These are phyloP conservation scores for Cyanoramphus novaezelandiae DNA, from an alignment of 2,113 vertebrate species.

Conservation along the genomic window DNA sequence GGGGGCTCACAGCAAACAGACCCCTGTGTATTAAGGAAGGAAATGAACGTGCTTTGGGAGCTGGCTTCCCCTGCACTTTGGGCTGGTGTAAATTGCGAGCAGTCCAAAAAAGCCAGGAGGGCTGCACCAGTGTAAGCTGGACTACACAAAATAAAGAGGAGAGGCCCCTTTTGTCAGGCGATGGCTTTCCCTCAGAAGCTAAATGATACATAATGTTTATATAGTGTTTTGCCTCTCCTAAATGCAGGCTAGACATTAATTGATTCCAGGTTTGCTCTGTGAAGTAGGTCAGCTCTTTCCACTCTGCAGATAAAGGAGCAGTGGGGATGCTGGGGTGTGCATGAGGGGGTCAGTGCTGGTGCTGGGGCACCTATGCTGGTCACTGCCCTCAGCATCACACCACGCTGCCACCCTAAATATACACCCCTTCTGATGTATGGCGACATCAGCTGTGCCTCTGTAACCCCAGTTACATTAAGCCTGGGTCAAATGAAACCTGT, in stretches of 20 bases:
- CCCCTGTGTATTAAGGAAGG: not conserved
- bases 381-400: not conserved
- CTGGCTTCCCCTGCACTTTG: not conserved
- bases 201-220: slow-evolving; percentile 66
- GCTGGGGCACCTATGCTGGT: not conserved
- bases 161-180: slow-evolving; percentile 36
- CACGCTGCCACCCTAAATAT: not conserved
- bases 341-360: not conserved
- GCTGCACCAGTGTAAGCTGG: not conserved
- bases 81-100: not conserved
- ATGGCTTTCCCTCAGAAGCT: slow-evolving; percentile 53
- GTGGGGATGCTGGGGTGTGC: not conserved
- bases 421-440: not conserved
- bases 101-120: not conserved
- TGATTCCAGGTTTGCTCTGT: slow-evolving; percentile 55
- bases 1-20: not conserved
- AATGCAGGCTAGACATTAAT: slow-evolving; percentile 61
- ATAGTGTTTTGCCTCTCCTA: slow-evolving; percentile 55
- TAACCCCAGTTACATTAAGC: slow-evolving; percentile 46
- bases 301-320: not conserved
- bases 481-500: slow-evolving; percentile 21
- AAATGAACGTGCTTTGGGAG: not conserved
- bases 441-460: not conserved
- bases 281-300: slow-evolving; percentile 34
- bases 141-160: not conserved